A percentile compares a stretch with the other conserved stretches of the same genome.
These are phyloP conservation scores for Anas platyrhynchos DNA, from an alignment of 2,113 vertebrate species.

Conservation along the genomic window DNA sequence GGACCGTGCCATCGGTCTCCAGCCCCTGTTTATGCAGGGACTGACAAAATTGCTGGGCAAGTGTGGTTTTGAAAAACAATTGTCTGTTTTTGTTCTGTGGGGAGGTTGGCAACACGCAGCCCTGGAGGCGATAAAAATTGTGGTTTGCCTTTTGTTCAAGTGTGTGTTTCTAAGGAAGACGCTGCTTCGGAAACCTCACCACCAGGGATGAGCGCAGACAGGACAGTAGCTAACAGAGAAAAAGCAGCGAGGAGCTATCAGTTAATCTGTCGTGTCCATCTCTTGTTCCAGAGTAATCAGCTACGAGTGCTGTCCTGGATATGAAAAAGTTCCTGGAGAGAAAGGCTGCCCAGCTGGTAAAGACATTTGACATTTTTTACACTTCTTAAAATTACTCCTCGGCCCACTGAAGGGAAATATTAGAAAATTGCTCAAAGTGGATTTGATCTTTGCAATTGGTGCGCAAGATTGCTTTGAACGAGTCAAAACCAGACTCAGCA, in stretches of 20 bases:
- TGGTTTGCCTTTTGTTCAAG: neutral
- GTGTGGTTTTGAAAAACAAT: neutral
- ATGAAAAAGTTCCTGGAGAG: conserved; percentile 92
- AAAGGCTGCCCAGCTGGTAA: conserved; percentile 96
- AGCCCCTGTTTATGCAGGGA: neutral
- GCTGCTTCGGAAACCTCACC: neutral
- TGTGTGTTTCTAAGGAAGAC: neutral
- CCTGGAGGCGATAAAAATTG: neutral
- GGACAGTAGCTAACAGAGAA: neutral
- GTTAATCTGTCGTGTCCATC: neutral
- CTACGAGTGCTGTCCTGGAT: conserved; percentile 97
- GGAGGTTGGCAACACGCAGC: neutral
- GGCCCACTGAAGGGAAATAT: conserved; percentile 5
- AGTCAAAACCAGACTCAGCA: neutral
- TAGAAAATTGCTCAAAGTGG: conserved; percentile 2
- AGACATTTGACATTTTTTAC: conserved; percentile 34
- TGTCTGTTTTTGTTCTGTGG: neutral
- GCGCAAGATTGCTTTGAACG: neutral
- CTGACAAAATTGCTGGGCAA: neutral
- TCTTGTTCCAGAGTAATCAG: conserved; percentile 87
- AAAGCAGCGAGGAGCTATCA: neutral
- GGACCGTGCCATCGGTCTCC: neutral
- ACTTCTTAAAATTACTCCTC: conserved; percentile 24
- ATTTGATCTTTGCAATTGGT: neutral
- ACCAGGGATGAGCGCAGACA: neutral